Base-by-base conservation (phyloP, 2,113 vertebrate species). In the Psilopsiagon aurifrons region DNA sequence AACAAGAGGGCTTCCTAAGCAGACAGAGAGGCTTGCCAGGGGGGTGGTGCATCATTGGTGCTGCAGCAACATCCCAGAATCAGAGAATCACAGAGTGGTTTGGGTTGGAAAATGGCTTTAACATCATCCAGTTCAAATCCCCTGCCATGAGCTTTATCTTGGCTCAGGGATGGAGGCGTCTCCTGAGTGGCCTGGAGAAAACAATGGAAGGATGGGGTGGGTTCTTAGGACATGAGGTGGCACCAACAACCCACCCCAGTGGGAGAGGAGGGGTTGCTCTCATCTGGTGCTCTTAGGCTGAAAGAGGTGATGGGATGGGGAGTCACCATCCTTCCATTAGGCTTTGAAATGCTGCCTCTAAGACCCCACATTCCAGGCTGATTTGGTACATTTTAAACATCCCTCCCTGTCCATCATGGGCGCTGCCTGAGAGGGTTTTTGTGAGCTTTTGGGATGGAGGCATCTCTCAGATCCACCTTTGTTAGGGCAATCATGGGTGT, bases 251-350 rank as follows among this genome's bases (percentile, higher is more conserved):
- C 25, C 82, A 20, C 17, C 37, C 37, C 1, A 3, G 13, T 0
- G 0, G 60, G 16, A 76, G 17, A 29, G 37, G 4, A 81, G 37
- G 24, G n/a, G 17, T 29, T 68, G 23, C 27, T 63, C 44, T 20
- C 1, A 0, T 14, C 27, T 41, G 13, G 24, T 60, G 16, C 31
- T 82, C 55, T 41, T 22, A 57, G 41, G 29, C 19, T 31, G 27
- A 17, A 0, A 1, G 14, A 17, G 28, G 19, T 16, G 47, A 24
- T 12, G 49, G 18, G 11, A 17, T 63, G 43, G 17, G 18, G 35
- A 25, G 0, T 2, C 27, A 29, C 71, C 20, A 28, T 0, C 0
- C 10, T 49, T 54, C 81, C 31, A 10, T 11, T 0, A 0, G 14
- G 10, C 16, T 54, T 35, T 17, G 29, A 35, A 19, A 52, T 0